Conservation (phyloP, 2,888 invertebrate genomes). For the Reticulitermes lucifugus region DNA sequence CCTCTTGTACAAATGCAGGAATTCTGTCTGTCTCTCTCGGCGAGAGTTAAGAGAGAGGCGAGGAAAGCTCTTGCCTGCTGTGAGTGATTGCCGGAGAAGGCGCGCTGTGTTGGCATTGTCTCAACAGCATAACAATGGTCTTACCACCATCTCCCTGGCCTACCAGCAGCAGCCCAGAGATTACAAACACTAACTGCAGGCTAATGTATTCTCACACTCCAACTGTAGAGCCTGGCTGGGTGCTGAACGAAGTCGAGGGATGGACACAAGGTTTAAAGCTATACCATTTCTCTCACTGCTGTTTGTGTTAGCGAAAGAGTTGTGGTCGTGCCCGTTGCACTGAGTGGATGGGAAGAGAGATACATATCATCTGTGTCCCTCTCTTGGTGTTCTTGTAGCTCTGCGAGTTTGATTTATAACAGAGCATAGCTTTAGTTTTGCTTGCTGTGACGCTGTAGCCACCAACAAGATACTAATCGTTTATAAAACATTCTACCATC, state of each 20-base stretch:
- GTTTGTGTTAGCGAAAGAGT: not conserved
- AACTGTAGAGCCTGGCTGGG: not conserved
- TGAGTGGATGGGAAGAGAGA: conserved; percentile 7
- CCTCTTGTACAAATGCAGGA: not conserved
- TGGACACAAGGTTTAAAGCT: not conserved
- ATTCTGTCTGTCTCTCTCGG: not conserved
- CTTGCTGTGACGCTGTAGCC: not conserved
- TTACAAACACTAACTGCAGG: not conserved
- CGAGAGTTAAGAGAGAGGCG: not conserved
- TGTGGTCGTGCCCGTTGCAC: not conserved
- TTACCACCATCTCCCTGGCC: not conserved
- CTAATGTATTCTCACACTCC: conserved; percentile 33
- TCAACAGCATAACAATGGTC: conserved; percentile 44
- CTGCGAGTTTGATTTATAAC: conserved; percentile 19
- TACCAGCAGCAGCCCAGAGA: conserved; percentile 3
- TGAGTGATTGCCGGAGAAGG: conserved; percentile 45
- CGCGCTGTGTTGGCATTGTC: conserved; percentile 14
- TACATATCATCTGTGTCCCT: conserved; percentile 4
- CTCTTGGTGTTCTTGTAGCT: conserved; percentile 5
- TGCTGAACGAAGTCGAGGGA: not conserved
- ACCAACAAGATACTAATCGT: conserved; percentile 11
- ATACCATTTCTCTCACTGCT: conserved; percentile 4
- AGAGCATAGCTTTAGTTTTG: not conserved
- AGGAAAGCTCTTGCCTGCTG: not conserved
- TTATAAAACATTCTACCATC: not conserved